Percentiles rank a stretch among this genome's conserved stretches.
Conservation (phyloP, 2,888 invertebrate species). For the Branchinecta sandiegonensis region DNA sequence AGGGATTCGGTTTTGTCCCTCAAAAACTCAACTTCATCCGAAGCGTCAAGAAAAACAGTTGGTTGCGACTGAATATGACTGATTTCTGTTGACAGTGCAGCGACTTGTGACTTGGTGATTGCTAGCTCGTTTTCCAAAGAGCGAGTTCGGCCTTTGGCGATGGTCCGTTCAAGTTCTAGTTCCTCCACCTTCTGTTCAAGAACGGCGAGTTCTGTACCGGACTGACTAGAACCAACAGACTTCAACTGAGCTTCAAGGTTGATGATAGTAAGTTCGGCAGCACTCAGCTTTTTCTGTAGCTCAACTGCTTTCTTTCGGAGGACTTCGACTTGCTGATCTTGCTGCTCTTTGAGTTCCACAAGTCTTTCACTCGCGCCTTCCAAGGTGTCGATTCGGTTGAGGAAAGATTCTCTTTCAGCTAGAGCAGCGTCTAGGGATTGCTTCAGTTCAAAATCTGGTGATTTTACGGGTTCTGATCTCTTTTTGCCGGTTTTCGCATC, state of each 20-base stretch:
- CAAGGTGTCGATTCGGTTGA: constrained; percentile 56
- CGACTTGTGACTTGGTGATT: neutral
- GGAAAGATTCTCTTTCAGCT: constrained; percentile 50
- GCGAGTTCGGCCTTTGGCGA: neutral
- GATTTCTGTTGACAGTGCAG: neutral
- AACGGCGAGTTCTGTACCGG: neutral
- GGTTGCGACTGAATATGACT: neutral
- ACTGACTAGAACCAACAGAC: too few relatives aligned
- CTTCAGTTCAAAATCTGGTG: constrained; percentile 37
- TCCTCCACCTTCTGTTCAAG: neutral
- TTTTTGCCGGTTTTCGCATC: constrained; percentile 23
- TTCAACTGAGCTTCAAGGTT: too few relatives aligned
- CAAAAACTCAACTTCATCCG: neutral
- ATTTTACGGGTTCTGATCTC: constrained; percentile 25
- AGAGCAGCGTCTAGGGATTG: constrained; percentile 46
- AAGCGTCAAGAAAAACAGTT: neutral
- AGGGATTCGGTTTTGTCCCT: neutral
- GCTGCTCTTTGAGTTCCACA: constrained; percentile 62
- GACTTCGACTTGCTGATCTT: constrained; percentile 57
- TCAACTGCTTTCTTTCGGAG: constrained; percentile 57
- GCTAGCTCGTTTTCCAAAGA: constrained; percentile 12
- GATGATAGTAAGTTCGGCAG: too few relatives aligned
- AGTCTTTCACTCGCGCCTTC: constrained; percentile 59
- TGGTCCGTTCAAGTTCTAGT: neutral
- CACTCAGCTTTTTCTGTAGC: constrained; percentile 32